phyloP scores from a whole-genome alignment of 2,888 invertebrate species.

The Aricia artaxerxes region DNA sequence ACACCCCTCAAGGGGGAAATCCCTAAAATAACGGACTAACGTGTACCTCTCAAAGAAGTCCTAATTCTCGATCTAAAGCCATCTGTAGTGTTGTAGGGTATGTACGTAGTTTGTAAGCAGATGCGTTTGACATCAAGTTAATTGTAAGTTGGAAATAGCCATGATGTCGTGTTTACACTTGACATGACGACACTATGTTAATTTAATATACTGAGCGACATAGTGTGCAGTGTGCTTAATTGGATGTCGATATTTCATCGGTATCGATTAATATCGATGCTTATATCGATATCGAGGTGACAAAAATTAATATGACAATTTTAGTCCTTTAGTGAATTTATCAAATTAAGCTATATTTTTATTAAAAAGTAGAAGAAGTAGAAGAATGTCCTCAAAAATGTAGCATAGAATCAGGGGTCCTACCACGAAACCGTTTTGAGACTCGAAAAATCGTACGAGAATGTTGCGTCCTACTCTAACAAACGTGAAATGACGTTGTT shows the following conservation, averaged over 20 bases:
- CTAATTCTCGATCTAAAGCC: background rate
- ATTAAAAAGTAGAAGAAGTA: too few species aligned
- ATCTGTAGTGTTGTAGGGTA: background rate
- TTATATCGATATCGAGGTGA: slow-evolving; percentile 20
- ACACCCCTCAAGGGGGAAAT: too few species aligned
- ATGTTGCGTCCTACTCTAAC: too few species aligned
- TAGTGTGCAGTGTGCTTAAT: slow-evolving; percentile 4
- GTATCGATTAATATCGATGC: background rate
- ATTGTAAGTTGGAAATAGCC: slow-evolving; percentile 61
- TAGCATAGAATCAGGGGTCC: too few species aligned
- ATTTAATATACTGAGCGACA: slow-evolving; percentile 30
- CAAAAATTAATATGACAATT: background rate
- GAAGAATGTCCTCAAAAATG: too few species aligned
- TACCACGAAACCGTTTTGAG: too few species aligned
- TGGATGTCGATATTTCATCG: slow-evolving; percentile 8
- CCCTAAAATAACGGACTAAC: too few species aligned
- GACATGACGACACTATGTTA: slow-evolving; percentile 33
- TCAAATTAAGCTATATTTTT: background rate
- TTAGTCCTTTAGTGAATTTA: too few species aligned
- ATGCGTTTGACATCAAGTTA: slow-evolving; percentile 64
- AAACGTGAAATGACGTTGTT: too few species aligned
- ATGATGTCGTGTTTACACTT: slow-evolving; percentile 50
- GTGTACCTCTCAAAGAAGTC: too few species aligned
- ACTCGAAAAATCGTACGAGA: too few species aligned
- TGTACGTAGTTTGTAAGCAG: slow-evolving; percentile 61